Evolutionary conservation across 2,888 invertebrate species (phyloP).

Genomic region (Pherbina coryleti): DNA sequence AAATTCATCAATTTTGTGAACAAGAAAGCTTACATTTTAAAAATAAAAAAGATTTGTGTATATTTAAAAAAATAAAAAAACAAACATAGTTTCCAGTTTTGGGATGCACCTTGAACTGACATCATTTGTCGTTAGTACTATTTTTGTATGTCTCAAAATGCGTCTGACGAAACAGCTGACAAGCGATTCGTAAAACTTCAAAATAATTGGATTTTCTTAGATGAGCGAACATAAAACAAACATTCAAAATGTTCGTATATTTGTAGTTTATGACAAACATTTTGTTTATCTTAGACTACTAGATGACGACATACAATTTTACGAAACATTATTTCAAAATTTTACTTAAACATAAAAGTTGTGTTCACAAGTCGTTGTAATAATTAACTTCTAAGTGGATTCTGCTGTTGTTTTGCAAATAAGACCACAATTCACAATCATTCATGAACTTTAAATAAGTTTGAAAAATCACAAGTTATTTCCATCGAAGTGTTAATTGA

Average conservation of each 20-base stretch:
- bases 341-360: too few relatives aligned
- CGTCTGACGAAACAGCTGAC: conserved; percentile 22
- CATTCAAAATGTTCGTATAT: not conserved
- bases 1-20: conserved; percentile 32
- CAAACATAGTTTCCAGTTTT: conserved; percentile 4
- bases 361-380: too few relatives aligned
- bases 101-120: conserved; percentile 8
- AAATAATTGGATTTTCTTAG: not conserved
- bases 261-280: conserved; percentile 6
- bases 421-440: too few relatives aligned
- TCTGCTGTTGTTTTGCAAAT: too few relatives aligned
- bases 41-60: not conserved
- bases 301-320: too few relatives aligned
- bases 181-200: not conserved
- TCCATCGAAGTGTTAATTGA: not conserved
- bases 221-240: not conserved
- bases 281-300: too few relatives aligned
- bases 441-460: too few relatives aligned
- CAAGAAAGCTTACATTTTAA: conserved; percentile 1
- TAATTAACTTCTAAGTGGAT: too few relatives aligned
- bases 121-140: not conserved
- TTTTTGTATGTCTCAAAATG: not conserved
- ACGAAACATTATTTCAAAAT: too few relatives aligned
- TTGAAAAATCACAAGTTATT: too few relatives aligned
- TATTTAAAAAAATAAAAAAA: conserved; percentile 26